Conservation (phyloP, 2,113 vertebrate species). For the Aptenodytes forsteri region DNA sequence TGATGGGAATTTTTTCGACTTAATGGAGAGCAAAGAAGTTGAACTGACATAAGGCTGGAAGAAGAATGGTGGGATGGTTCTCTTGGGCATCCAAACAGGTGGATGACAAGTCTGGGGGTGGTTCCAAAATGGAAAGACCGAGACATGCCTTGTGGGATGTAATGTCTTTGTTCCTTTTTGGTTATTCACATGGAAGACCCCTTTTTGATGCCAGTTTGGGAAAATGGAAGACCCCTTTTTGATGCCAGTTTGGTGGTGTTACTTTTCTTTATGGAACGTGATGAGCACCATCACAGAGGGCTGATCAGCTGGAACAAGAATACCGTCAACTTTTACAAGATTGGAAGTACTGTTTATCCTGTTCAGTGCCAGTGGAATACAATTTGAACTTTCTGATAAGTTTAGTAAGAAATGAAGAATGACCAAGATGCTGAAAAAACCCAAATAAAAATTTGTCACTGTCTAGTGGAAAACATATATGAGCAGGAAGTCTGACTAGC, state of each 20-base stretch:
- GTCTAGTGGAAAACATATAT: background rate
- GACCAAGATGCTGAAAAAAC: background rate
- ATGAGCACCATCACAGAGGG: background rate
- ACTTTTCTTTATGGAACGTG: background rate
- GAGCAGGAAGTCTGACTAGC: background rate
- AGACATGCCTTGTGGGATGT: background rate
- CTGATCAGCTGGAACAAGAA: background rate
- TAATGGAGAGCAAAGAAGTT: background rate
- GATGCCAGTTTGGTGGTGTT: background rate
- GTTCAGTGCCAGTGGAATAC: background rate
- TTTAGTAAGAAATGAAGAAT: background rate
- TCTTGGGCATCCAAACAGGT: background rate
- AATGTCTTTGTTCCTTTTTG: background rate
- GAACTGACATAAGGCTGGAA: background rate
- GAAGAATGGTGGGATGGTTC: background rate
- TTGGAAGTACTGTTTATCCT: background rate
- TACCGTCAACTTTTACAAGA: background rate
- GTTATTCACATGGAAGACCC: background rate
- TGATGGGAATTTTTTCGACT: background rate
- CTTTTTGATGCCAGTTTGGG: background rate
- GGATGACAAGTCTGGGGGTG: background rate
- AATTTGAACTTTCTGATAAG: background rate
- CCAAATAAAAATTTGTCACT: background rate
- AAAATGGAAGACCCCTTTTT: background rate
- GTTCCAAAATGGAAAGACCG: background rate